phyloP scores from a whole-genome alignment of 2,888 invertebrate species.

The Cyaniris semiargus region DNA sequence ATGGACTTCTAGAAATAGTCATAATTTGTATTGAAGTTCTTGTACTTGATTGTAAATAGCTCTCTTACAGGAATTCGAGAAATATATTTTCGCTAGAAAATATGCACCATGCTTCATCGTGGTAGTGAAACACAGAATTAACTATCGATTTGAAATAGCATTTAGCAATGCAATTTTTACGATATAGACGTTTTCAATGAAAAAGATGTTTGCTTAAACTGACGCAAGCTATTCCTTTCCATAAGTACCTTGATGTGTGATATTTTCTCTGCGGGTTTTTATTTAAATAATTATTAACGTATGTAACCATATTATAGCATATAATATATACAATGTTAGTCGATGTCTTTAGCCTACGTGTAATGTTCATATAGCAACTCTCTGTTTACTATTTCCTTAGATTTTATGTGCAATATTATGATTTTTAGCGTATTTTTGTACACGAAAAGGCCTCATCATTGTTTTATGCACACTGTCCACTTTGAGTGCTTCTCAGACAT shows the following conservation, averaged over 20 bases:
- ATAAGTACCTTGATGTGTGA: constrained; percentile 14
- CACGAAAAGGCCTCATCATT: background rate
- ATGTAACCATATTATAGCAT: constrained; percentile 16
- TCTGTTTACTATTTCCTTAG: constrained; percentile 3
- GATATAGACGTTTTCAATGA: background rate
- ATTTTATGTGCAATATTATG: constrained; percentile 20
- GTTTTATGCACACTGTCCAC: constrained; percentile 24
- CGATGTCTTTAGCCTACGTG: constrained; percentile 24
- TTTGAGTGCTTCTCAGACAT: constrained; percentile 16
- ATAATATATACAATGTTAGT: constrained; percentile 23
- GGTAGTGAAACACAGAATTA: background rate
- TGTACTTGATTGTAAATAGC: background rate
- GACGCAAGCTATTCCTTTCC: background rate
- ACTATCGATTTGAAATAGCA: background rate
- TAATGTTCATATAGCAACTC: constrained; percentile 21
- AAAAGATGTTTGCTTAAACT: background rate
- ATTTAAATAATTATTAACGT: background rate
- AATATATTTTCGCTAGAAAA: background rate
- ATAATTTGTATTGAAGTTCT: background rate
- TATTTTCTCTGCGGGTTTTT: constrained; percentile 24
- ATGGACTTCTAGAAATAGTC: background rate
- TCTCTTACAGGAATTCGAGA: background rate
- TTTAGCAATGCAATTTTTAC: background rate
- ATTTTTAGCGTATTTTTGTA: constrained; percentile 24
- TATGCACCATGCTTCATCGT: background rate